Base-by-base conservation (phyloP, 2,797 vertebrate species). In the Sebastes minor region DNA sequence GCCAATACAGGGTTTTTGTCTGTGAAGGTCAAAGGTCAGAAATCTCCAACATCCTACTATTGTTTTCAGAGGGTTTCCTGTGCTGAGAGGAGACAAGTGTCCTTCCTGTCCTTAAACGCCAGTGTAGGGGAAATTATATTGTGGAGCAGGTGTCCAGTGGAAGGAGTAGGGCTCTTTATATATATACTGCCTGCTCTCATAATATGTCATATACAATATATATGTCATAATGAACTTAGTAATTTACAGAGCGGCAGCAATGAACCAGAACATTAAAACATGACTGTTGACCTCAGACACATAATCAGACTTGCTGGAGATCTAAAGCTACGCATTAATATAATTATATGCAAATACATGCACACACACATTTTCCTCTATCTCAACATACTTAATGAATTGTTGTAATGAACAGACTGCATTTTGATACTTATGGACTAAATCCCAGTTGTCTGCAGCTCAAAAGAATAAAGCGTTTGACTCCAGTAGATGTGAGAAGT, bases 31-130 rank as follows among this genome's bases (percentile, higher is more conserved):
- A 90, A 85, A 90, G 90, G 73, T 90, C 88, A 90, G 4, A 83
- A 83, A 81, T 90, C 76, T 90, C 76, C 85, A 71, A 90, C 93
- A 89, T 95, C 92, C 93, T 91, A 22, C 86, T 72, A 93, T 95
- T 95, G 92, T 95, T 91, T 62, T 78, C 65, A 28, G 64, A 80
- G 63, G 71, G 70, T 88, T 91, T 92, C 91, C 91, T 90, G 86
- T 86, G 78, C 80, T 74, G 74, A 9, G 55, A 86, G 78, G 73
- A 78, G 82, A 80, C 73, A 64, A 60, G 74, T 88, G 80, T 79
- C 76, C 80, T 88, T 91, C 82, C 81, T 82, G 88, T 81, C 71
- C 61, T 63, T 52, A 23, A 78, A 71, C 12, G n/a, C 46, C 46
- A 8, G 20, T 56, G 55, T 22, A 66, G 61, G 35, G 83, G 32